Evolutionary conservation across 1,140 invertebrate genomes (phyloP), one percentile per base, ranked within the genome.

Genomic region (Heliconius nattereri): DNA sequence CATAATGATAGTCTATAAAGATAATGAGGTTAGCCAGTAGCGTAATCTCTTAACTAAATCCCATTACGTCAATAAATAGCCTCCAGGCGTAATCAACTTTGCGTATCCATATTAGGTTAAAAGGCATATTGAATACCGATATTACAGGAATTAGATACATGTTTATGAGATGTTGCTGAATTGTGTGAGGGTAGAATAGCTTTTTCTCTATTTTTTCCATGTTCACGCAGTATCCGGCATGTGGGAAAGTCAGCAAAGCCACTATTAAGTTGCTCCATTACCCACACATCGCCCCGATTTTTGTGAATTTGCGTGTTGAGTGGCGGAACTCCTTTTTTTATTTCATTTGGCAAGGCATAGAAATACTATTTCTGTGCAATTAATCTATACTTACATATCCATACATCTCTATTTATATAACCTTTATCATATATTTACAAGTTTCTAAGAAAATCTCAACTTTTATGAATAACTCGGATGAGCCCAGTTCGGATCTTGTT

Each of bases 21-120:
- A 66, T 26, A 66, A 66, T 66, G 23, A 66, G 23, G 26, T 66
- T 29, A 5, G 26, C 60, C 60, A 66, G 60, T 26, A 66, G 9
- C 60, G 23, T 66, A 66, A 66, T 29, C 60, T 66, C 60, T 3
- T 66, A 29, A 66, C 60, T 11, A 66, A n/a, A 66, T 60, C 73
- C 20, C 52, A 57, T 60, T 57, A 19, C 13, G 26, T 16, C 72
- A 37, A 73, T 23, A 73, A 73, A 73, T 37, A 49, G 72, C 72
- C 72, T 26, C 23, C n/a, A 19, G 35, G 35, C 23, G 72, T 45
- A 73, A 73, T 73, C 72, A 73, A 73, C 72, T 73, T 73, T 73
- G 72, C n/a, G 40, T 45, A 73, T 13, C 60, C 40, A 73, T 73
- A 73, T 73, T 73, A 73, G n/a, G 71, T 73, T 73, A 73, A 73